Evolutionary conservation across 1,140 invertebrate genomes (phyloP), one percentile per base, ranked within the genome.

Genomic region (Cylas formicarius): DNA sequence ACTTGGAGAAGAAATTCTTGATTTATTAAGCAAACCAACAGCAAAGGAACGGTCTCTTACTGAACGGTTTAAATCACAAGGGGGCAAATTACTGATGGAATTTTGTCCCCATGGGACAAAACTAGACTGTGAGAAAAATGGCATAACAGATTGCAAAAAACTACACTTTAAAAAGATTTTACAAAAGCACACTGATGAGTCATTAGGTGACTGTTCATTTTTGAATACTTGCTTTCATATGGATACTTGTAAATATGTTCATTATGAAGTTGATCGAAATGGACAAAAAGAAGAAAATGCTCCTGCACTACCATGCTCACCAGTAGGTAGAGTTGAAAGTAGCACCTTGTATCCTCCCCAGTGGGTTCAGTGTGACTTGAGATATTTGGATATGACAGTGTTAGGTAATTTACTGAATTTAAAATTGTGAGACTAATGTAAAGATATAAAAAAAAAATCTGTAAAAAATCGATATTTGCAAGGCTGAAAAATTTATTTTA

Each of bases 191-290:
- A 98, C 95, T 0, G 95, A 97, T 66, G 93, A 97, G 67, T 80
- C 87, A 0, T 72, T 98, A 4, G 94, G 94, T 0, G 94, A 97
- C 64, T 97, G 94, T 66, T 97, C 92, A 27, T 97, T 97, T 68
- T 73, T 97, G 0, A 97, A 98, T 63, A 98, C 94, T 1, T 97
- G 94, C 65, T 98, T 97, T 62, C 94, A 98, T 63, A 97, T 98
- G 93, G 92, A 97, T 54, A 92, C 87, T 32, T 97, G 94, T 77
- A 97, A 97, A 68, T 94, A 93, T 72, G 90, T 95, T 16, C 90
- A 94, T 67, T 95, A 94, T 64, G 86, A 92, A 71, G 89, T 95
- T 2, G 90, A 94, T 64, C 72, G 63, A 60, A 49, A 49, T 17
- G 60, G 54, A 33, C 62, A 63, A 54, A 52, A 46, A 18, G 48